Percentiles rank a stretch among this genome's conserved stretches.
Conservation (phyloP, 1,140 invertebrate genomes). For the Propsilocerus akamusi region DNA sequence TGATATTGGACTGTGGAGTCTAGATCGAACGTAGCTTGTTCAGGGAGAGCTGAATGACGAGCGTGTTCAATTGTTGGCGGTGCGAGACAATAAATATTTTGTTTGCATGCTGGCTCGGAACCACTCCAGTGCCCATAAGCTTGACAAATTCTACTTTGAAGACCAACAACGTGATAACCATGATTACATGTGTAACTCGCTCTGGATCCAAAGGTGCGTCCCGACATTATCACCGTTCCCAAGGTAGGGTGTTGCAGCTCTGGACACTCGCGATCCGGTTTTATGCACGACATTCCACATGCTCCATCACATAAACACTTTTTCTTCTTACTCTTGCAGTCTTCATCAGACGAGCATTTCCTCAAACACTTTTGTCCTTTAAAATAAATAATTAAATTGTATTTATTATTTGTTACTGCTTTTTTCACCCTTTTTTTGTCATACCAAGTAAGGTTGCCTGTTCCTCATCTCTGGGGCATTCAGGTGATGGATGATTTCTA, state of each 20-base stretch:
- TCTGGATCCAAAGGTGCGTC: constrained; percentile 51
- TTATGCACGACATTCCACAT: constrained; percentile 84
- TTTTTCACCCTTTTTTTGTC: background rate
- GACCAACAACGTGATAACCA: constrained; percentile 71
- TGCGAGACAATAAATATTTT: constrained; percentile 72
- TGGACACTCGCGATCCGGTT: constrained; percentile 67
- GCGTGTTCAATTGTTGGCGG: constrained; percentile 79
- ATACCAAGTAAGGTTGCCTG: constrained; percentile 29
- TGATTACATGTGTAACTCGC: constrained; percentile 73
- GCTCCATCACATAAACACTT: constrained; percentile 91
- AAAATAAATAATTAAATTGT: background rate
- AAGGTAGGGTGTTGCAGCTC: constrained; percentile 48
- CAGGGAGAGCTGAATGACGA: constrained; percentile 60
- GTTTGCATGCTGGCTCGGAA: constrained; percentile 66
- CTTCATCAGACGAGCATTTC: constrained; percentile 83
- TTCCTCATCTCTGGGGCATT: constrained; percentile 65
- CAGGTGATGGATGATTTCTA: constrained; percentile 62
- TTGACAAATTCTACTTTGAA: constrained; percentile 66
- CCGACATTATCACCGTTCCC: constrained; percentile 49
- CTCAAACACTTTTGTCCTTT: constrained; percentile 70
- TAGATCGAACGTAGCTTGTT: constrained; percentile 65
- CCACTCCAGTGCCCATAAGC: constrained; percentile 88
- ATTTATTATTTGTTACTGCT: background rate
- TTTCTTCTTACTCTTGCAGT: constrained; percentile 93
- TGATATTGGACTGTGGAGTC: constrained; percentile 76